Percentiles rank a stretch among this genome's conserved stretches.
phyloP scores from a whole-genome alignment of 2,888 invertebrate species.

The Diaprepes abbreviatus region DNA sequence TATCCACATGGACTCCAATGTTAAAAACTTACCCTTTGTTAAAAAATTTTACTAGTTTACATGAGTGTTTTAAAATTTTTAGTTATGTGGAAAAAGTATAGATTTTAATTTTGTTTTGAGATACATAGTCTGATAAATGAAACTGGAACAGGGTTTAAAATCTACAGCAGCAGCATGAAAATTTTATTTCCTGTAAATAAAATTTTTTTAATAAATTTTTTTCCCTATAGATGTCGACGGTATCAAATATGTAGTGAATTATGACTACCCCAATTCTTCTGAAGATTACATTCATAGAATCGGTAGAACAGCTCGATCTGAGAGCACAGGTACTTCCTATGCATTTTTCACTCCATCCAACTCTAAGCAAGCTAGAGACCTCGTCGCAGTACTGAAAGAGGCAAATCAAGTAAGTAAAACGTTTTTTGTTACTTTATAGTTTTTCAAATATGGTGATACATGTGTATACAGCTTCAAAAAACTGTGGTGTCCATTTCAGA shows the following conservation, averaged over 20 bases:
- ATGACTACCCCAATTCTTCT: constrained; percentile 94
- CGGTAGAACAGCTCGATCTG: constrained; percentile 91
- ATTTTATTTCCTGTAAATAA: background rate
- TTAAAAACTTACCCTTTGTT: no score
- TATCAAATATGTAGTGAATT: constrained; percentile 96
- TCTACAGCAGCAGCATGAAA: constrained; percentile 5
- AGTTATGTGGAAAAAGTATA: no score
- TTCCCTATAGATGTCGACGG: constrained; percentile 88
- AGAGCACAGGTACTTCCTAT: constrained; percentile 91
- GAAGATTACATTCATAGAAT: constrained; percentile 97
- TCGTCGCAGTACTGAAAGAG: constrained; percentile 89
- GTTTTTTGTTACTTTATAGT: no score
- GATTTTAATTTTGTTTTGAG: no score
- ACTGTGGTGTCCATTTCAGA: no score
- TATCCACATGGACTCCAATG: background rate
- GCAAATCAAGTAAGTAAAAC: constrained; percentile 85
- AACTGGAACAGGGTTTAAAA: background rate
- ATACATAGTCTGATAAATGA: no score
- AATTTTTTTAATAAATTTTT: background rate
- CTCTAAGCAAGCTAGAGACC: constrained; percentile 88
- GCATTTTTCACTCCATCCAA: constrained; percentile 95
- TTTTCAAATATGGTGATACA: no score
- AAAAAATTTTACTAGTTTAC: no score
- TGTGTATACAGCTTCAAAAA: no score
- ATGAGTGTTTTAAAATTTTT: no score